phyloP scores from a whole-genome alignment of 1,140 invertebrate species.

The Teleogryllus occipitalis region DNA sequence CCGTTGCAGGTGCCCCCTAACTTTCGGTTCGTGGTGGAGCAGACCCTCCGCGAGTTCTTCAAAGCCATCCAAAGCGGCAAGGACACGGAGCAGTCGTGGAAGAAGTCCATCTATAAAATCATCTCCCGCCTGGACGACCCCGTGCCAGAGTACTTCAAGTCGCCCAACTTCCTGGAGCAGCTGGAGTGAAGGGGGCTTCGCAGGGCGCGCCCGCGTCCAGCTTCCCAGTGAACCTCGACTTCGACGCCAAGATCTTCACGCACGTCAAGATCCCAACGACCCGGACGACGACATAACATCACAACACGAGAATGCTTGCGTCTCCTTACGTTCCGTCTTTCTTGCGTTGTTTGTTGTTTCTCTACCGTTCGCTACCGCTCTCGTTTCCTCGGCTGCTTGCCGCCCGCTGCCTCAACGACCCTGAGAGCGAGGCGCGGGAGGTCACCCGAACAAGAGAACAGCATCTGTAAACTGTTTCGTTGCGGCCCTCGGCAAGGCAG shows the following conservation, averaged over 20 bases:
- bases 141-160: slow-evolving; percentile 99
- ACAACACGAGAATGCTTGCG: slow-evolving; percentile 19
- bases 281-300: not conserved
- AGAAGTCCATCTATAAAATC: slow-evolving; percentile 99
- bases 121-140: slow-evolving; percentile 97
- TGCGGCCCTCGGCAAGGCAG: slow-evolving; percentile 7
- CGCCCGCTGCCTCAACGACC: not conserved
- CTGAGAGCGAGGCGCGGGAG: not conserved
- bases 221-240: slow-evolving; percentile 2
- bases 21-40: slow-evolving; percentile 93
- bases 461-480: slow-evolving; percentile 31
- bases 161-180: slow-evolving; percentile 97
- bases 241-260: not conserved
- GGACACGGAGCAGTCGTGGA: slow-evolving; percentile 98
- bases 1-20: slow-evolving; percentile 84
- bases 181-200: slow-evolving; percentile 64
- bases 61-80: slow-evolving; percentile 91
- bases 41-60: slow-evolving; percentile 97
- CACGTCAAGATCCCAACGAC: slow-evolving; percentile 32
- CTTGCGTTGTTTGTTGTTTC: slow-evolving; percentile 17
- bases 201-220: not conserved
- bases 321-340: slow-evolving; percentile 17
- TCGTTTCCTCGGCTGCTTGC: not conserved
- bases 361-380: slow-evolving; percentile 7
- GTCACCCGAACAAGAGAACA: slow-evolving; percentile 7